These are phyloP conservation scores for Triplophysa yarkandensis DNA, from an alignment of 2,797 vertebrate genomes.

Conservation along the genomic window DNA sequence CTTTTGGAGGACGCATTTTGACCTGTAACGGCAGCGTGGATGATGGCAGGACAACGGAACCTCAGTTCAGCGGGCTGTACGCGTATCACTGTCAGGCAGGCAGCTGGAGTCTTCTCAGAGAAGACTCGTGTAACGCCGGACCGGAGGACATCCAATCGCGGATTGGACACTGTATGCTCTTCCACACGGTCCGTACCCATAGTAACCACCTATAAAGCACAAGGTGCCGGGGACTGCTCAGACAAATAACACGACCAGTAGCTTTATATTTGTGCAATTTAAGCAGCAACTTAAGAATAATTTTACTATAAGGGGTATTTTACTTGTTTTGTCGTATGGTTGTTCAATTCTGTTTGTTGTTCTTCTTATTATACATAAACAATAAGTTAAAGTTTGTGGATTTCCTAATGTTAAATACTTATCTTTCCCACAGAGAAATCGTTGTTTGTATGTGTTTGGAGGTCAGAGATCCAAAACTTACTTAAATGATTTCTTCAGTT, in stretches of 20 bases:
- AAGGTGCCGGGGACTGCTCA: too few species aligned
- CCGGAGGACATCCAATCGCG: slow-evolving; percentile 97
- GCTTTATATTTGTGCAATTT: background rate
- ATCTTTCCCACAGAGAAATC: slow-evolving; percentile 88
- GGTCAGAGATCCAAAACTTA: slow-evolving; percentile 98
- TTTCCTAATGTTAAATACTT: too few species aligned
- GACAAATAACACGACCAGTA: background rate
- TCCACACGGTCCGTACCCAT: slow-evolving; percentile 79
- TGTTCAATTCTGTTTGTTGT: too few species aligned
- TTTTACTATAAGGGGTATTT: too few species aligned
- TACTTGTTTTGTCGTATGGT: too few species aligned
- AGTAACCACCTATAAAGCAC: background rate
- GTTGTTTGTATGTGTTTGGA: slow-evolving; percentile 95
- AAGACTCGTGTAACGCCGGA: slow-evolving; percentile 97
- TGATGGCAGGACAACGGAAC: slow-evolving; percentile 92
- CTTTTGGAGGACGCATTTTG: slow-evolving; percentile 94
- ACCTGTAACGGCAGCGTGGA: slow-evolving; percentile 96
- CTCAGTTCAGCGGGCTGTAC: slow-evolving; percentile 96
- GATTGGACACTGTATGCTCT: slow-evolving; percentile 99
- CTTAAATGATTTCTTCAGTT: slow-evolving; percentile 99
- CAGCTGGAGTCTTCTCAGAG: slow-evolving; percentile 91
- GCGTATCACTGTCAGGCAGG: slow-evolving; percentile 91
- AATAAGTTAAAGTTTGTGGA: background rate
- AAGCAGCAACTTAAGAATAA: too few species aligned
- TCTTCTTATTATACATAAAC: too few species aligned